Conservation (phyloP, 2,797 vertebrate genomes). For the Schizopygopsis pylzovi region DNA sequence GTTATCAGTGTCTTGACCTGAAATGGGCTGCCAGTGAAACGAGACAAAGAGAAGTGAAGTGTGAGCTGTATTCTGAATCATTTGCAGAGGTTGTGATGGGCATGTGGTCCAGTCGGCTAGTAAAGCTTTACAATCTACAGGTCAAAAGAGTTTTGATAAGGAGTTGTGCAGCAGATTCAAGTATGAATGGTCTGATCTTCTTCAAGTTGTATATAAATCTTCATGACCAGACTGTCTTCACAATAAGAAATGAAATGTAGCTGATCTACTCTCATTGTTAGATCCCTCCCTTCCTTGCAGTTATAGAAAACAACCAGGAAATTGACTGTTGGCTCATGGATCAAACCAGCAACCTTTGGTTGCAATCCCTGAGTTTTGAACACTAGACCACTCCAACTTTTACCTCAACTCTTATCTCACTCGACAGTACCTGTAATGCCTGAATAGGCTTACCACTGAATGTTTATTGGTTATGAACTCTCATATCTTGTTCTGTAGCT, state of each 20-base stretch:
- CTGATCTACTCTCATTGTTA: background rate
- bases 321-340: background rate
- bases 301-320: background rate
- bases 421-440: constrained; percentile 11
- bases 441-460: constrained; percentile 8
- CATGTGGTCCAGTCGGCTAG: background rate
- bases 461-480: background rate
- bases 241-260: background rate
- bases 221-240: background rate
- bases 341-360: background rate
- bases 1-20: background rate
- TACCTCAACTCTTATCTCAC: constrained; percentile 14
- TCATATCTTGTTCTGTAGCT: constrained; percentile 10
- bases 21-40: background rate
- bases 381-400: background rate
- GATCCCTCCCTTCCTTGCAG: background rate
- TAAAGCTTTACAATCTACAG: background rate
- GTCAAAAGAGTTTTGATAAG: background rate
- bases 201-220: background rate
- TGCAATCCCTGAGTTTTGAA: background rate
- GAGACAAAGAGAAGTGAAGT: background rate
- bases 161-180: background rate
- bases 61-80: background rate
- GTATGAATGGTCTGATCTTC: background rate
- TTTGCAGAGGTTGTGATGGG: background rate